Base-by-base conservation (phyloP, 2,113 vertebrate genomes). In the Forbesichthys agassizii region DNA sequence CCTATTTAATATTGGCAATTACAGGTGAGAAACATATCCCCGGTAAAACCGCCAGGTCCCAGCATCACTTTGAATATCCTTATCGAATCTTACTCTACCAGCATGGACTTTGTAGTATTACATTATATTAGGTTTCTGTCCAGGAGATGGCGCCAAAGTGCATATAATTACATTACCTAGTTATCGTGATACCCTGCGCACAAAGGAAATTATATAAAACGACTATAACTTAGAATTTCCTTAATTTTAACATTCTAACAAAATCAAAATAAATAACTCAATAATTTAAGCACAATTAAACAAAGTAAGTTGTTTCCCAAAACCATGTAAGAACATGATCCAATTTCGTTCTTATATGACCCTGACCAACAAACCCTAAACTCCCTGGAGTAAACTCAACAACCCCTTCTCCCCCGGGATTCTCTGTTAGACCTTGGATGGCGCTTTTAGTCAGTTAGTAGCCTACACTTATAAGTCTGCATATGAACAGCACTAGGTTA, bases 141-240 rank as follows among this genome's bases (percentile, higher is more conserved):
- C 87, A 84, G 69, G 1, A 78, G 83, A 70, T 73, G 80, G 80
- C 5, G 68, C 60, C 74, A 88, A 36, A 74, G 8, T 10, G 0
- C 48, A 42, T 33, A 0, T 33, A 57, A 48, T 72, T 61, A 20
- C 8, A 62, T 1, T 42, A 42, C 36, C 36, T 42, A 42, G 36
- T 42, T 42, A 5, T 42, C 36, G 4, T 5, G 5, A 42, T 7
- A 8, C 5, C 36, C 7, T 5, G 7, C 7, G 36, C 36, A 42
- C 36, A 42, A 42, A 42, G 49, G 2, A 51, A 51, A 42, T 8
- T 8, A 5, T 42, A 1, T 42, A 42, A 42, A 42, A 57, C 53
- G 6, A 16, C 55, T 18, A 16, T 57, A 51, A 8, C 11, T 12
- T 13, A 11, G 3, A 42, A 42, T 42, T 51, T 51, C 10, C 3